Evolutionary conservation across 1,140 invertebrate genomes (phyloP).

Genomic region (Lepidurus packardi): DNA sequence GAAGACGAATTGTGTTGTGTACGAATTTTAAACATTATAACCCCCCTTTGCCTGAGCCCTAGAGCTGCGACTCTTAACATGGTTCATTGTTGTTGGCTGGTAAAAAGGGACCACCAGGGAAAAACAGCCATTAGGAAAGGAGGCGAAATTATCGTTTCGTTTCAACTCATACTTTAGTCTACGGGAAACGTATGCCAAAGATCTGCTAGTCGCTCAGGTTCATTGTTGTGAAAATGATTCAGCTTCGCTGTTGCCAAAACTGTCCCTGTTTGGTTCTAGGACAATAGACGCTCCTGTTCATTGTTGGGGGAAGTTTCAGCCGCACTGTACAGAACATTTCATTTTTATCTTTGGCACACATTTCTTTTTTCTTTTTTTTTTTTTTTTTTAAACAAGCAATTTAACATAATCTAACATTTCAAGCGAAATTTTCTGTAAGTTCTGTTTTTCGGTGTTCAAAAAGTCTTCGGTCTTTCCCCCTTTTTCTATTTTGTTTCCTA

Average conservation of each 20-base stretch:
- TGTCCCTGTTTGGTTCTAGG: not conserved
- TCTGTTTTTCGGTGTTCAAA: too few relatives aligned
- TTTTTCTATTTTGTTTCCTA: too few relatives aligned
- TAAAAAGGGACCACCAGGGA: not conserved
- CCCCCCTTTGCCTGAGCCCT: not conserved
- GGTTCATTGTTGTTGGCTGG: not conserved
- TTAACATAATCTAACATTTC: too few relatives aligned
- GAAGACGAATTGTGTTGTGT: slow-evolving; percentile 19
- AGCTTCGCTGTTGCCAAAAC: not conserved
- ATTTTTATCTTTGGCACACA: not conserved
- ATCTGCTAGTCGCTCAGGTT: not conserved
- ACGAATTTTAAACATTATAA: slow-evolving; percentile 20
- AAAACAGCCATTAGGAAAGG: slow-evolving; percentile 1
- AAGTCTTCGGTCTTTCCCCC: too few relatives aligned
- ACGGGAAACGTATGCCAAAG: not conserved
- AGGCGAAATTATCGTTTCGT: slow-evolving; percentile 15
- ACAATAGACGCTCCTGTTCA: not conserved
- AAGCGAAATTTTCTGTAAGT: too few relatives aligned
- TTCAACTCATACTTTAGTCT: slow-evolving; percentile 6
- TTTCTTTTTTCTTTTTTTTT: too few relatives aligned
- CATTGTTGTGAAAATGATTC: not conserved
- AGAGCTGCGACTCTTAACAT: not conserved
- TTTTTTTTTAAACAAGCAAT: too few relatives aligned
- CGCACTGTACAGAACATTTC: not conserved
- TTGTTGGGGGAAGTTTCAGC: not conserved